Evolutionary conservation across 2,797 vertebrate genomes (phyloP), one percentile per base, ranked within the genome.

Genomic region (Eurystomus glaucurus): DNA sequence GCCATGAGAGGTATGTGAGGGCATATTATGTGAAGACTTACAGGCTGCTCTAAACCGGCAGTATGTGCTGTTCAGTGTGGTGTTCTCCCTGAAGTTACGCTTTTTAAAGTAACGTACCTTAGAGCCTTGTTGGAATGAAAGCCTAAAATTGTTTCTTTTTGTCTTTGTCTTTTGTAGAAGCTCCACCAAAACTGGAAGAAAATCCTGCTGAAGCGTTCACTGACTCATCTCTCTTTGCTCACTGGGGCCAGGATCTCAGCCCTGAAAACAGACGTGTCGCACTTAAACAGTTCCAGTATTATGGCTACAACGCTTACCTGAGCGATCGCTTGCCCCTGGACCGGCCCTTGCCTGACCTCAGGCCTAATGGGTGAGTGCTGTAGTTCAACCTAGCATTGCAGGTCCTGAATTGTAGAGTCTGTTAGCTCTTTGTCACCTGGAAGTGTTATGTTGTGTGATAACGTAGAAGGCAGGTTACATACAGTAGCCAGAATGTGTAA

Each of bases 251-350:
- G 97, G 99, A 99, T 60, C 99, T 99, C 82, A 98, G 98, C 87
- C 99, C 99, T 0, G 99, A 99, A 91, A 98, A 98, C 81, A 98
- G 99, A 31, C 98, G 99, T 11, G 86, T 98, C 35, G 99, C 99
- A 4, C 98, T 99, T 60, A 99, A 99, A 96, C 99, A 99, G 96
- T 99, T 99, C 98, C 99, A 99, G 98, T 99, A 99, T 98, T 99
- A 99, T 0, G 99, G 99, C 92, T 99, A 99, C 98, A 99, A 99
- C 1, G 99, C 99, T 91, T 99, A 99, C 98, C 99, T 99, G 98
- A 99, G 99, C 20, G 99, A 99, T 96, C 99, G 99, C 52, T 98
- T 99, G 86, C 98, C 99, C 0, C 98, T 99, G 51, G 98, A 99
- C 98, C 98, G 99, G 92, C 85, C 98, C 14, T 98, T 99, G 91